A percentile compares a stretch with the other conserved stretches of the same genome.
Evolutionary conservation across 1,140 invertebrate species (phyloP).

Genomic region (Heliconius hewitsoni): DNA sequence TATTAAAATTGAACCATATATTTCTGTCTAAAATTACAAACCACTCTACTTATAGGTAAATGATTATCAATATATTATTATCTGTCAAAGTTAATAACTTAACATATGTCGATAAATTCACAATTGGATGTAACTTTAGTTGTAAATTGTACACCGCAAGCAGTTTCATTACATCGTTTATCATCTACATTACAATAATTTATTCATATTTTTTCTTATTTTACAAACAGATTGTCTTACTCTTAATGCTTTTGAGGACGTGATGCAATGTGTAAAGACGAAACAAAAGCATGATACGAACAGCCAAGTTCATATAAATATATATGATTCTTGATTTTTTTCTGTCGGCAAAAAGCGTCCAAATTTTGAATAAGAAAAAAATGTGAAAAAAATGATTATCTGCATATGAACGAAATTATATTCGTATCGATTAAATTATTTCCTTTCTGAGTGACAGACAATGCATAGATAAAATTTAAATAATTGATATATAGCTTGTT

Average conservation of each 20-base stretch:
- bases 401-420: no score
- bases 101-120: neutral
- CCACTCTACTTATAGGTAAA: neutral
- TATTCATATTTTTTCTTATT: slow-evolving; percentile 75
- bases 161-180: slow-evolving; percentile 79
- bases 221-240: slow-evolving; percentile 68
- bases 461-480: no score
- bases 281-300: neutral
- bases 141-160: slow-evolving; percentile 62
- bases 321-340: neutral
- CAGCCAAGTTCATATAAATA: neutral
- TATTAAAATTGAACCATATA: neutral
- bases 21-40: neutral
- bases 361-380: no score
- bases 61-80: neutral
- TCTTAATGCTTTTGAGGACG: slow-evolving; percentile 74
- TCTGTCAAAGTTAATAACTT: slow-evolving; percentile 1
- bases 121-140: slow-evolving; percentile 41
- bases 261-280: slow-evolving; percentile 64
- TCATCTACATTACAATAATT: slow-evolving; percentile 80
- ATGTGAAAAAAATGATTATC: no score
- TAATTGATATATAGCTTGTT: no score
- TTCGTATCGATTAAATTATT: no score
- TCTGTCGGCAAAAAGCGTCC: no score
- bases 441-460: no score